Conservation (phyloP, 2,888 invertebrate species). For the Parapristionchus giblindavisi region DNA sequence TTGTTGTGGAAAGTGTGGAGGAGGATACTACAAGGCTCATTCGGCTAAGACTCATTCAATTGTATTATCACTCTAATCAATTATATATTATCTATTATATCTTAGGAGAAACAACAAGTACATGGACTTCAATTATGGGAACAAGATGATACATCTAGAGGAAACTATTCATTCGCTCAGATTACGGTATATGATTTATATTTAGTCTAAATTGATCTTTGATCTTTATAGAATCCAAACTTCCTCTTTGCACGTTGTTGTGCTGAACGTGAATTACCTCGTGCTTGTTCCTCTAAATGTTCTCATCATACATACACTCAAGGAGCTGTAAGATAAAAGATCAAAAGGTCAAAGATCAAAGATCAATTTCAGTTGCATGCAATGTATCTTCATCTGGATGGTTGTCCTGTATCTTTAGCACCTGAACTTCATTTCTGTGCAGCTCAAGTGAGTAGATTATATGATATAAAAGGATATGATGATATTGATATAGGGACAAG, state of each 20-base stretch:
- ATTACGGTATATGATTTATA: constrained; percentile 28
- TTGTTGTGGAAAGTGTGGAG: constrained; percentile 38
- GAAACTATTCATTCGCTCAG: constrained; percentile 33
- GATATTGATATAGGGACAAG: constrained; percentile 15
- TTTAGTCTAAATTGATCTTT: neutral
- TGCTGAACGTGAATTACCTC: constrained; percentile 31
- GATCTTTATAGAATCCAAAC: constrained; percentile 33
- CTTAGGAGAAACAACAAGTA: constrained; percentile 8
- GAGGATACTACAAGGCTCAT: constrained; percentile 24
- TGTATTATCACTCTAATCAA: neutral
- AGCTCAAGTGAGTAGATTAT: constrained; percentile 6
- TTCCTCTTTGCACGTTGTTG: constrained; percentile 39
- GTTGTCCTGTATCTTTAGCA: constrained; percentile 25
- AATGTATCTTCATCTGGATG: constrained; percentile 37
- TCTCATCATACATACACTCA: constrained; percentile 36
- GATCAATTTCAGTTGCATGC: constrained; percentile 27
- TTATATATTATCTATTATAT: neutral
- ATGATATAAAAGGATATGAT: neutral
- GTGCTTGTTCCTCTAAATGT: constrained; percentile 28
- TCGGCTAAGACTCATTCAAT: constrained; percentile 31
- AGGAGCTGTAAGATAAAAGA: constrained; percentile 3
- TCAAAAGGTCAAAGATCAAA: neutral
- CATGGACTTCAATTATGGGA: constrained; percentile 35
- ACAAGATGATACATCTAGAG: neutral
- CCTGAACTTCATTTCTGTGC: constrained; percentile 37